Base-by-base conservation (phyloP, 2,797 vertebrate genomes). In the Gobionotothen gibberifrons region DNA sequence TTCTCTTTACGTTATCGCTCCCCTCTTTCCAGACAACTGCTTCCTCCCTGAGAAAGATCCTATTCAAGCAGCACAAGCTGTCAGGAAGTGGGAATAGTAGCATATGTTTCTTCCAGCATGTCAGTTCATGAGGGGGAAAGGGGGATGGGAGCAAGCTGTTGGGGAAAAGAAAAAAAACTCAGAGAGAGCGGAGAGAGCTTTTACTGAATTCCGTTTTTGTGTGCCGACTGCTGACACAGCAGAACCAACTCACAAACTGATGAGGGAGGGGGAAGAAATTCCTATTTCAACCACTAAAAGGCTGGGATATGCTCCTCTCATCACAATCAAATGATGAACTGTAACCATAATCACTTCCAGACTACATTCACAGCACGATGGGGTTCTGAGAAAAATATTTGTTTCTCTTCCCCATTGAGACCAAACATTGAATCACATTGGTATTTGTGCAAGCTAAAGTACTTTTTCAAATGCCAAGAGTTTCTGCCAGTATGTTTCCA, bases 61-160 rank as follows among this genome's bases (percentile, higher is more conserved):
- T 79, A 92, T 92, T 73, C 92, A 92, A 90, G 93, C 88, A 86
- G 89, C 83, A 82, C 93, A 90, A 91, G 89, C 94, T 93, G 92
- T 91, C 91, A 92, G 89, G 90, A 93, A 95, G 90, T 89, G 76
- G 86, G 89, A 94, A 93, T 92, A 88, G 93, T 86, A 94, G 90
- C 89, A 91, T 94, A 93, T 90, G 90, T 89, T 96, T 93, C 94
- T 94, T 95, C 92, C 91, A 95, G 92, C 94, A 95, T 92, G 93
- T 94, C 93, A 93, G 93, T 91, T 92, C 82, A 78, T 83, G 84
- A 56, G 89, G 87, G 89, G 89, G 80, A 84, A 87, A 82, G 88
- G 79, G 88, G 89, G 91, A 90, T 87, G 92, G 93, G 91, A 91
- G 87, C 89, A 93, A 93, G 90, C 93, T 93, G 90, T 90, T 91